Conservation (phyloP, 1,140 invertebrate genomes). For the Trichomalopsis sarcophagae region DNA sequence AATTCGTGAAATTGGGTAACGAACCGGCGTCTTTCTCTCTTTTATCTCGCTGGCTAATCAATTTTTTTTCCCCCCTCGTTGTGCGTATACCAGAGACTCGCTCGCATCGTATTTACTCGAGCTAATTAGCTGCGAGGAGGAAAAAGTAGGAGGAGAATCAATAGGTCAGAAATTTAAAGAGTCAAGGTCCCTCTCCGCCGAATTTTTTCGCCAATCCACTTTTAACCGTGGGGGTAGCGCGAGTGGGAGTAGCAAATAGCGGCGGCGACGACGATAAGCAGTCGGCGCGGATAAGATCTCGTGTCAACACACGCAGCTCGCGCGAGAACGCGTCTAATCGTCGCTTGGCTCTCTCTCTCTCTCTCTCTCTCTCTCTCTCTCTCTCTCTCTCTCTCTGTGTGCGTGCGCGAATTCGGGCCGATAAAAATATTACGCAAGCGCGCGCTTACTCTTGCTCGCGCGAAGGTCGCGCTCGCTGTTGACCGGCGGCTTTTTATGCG, state of each 20-base stretch:
- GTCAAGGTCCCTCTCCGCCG: too few relatives aligned
- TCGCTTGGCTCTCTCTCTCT: too few relatives aligned
- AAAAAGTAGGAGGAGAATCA: background rate
- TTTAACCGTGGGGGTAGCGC: too few relatives aligned
- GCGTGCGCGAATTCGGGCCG: conserved; percentile 66
- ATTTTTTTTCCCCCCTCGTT: background rate
- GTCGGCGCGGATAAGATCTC: background rate
- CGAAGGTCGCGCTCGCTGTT: conserved; percentile 66
- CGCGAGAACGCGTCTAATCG: background rate
- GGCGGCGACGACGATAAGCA: background rate
- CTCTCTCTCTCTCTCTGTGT: background rate
- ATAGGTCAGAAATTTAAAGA: background rate
- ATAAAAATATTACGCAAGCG: conserved; percentile 73
- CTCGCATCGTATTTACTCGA: background rate
- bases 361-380: too few relatives aligned
- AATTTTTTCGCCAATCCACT: background rate
- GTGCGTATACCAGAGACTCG: background rate
- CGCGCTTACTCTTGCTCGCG: conserved; percentile 40
- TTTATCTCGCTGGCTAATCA: background rate
- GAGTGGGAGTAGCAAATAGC: background rate
- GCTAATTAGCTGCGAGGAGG: background rate
- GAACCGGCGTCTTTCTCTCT: too few relatives aligned
- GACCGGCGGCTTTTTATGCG: background rate
- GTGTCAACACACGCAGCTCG: background rate
- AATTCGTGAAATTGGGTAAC: background rate